Evolutionary conservation across 2,888 invertebrate genomes (phyloP).

Genomic region (Rotaria magnacalcarata): DNA sequence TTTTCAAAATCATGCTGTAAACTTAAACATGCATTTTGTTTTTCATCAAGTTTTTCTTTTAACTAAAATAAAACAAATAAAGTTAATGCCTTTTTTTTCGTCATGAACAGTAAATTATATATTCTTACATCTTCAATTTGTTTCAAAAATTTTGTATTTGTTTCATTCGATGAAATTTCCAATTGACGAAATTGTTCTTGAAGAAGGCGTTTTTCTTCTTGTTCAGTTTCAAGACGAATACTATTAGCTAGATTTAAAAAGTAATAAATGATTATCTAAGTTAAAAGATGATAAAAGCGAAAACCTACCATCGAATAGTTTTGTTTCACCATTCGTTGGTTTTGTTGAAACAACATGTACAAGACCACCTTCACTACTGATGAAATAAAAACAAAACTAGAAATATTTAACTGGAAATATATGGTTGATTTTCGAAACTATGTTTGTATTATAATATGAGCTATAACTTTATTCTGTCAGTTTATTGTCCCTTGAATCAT

Average conservation of each 20-base stretch:
- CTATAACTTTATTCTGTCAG: no score
- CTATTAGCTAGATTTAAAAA: slow-evolving; percentile 52
- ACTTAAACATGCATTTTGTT: slow-evolving; percentile 49
- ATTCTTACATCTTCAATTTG: slow-evolving; percentile 55
- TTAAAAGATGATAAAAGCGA: not conserved
- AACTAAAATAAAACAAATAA: slow-evolving; percentile 53
- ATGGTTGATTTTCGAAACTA: no score
- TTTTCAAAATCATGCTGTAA: not conserved
- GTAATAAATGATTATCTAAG: not conserved
- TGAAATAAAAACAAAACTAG: no score
- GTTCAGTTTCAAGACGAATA: slow-evolving; percentile 55
- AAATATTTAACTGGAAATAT: no score
- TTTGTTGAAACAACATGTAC: not conserved
- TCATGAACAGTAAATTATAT: slow-evolving; percentile 54
- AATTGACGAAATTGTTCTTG: slow-evolving; percentile 52
- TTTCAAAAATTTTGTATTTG: not conserved
- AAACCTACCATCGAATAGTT: not conserved
- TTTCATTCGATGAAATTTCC: slow-evolving; percentile 48
- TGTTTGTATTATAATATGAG: no score
- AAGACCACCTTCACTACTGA: not conserved
- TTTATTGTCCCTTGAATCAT: no score
- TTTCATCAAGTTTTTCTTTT: slow-evolving; percentile 53
- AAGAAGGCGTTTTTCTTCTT: slow-evolving; percentile 57
- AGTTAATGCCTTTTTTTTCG: slow-evolving; percentile 53
- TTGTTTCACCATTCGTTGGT: slow-evolving; percentile 5